These are phyloP conservation scores for Tympanuchus pallidicinctus DNA, from an alignment of 2,113 vertebrate species.

Conservation along the genomic window DNA sequence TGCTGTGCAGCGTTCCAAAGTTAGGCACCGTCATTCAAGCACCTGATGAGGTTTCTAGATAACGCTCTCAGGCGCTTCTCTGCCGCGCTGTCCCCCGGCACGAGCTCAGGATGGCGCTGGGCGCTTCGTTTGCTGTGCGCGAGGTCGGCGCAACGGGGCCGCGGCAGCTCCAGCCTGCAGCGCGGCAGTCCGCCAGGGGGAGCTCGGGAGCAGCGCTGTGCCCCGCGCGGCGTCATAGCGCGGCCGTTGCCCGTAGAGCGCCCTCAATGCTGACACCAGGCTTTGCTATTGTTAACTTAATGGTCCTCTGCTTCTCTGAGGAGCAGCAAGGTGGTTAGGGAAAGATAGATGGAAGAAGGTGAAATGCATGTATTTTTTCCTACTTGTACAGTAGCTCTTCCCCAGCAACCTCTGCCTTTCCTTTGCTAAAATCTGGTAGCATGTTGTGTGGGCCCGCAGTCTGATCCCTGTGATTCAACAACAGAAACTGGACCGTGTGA, in stretches of 20 bases:
- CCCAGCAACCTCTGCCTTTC: neutral
- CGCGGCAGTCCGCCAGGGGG: too few relatives aligned
- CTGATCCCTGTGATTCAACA: neutral
- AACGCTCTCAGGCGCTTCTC: rapidly evolving
- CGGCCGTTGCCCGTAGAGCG: too few relatives aligned
- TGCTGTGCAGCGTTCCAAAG: rapidly evolving
- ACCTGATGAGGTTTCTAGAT: rapidly evolving
- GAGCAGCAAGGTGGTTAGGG: neutral
- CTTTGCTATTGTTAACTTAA: neutral
- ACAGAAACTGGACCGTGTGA: rapidly evolving
- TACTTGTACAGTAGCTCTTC: neutral
- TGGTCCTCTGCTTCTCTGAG: neutral
- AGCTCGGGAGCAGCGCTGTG: too few relatives aligned
- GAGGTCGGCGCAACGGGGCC: too few relatives aligned
- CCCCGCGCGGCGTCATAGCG: too few relatives aligned
- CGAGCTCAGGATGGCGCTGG: rapidly evolving
- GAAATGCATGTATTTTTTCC: neutral
- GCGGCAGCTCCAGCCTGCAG: too few relatives aligned
- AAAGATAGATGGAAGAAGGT: neutral
- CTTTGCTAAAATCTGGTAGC: neutral
- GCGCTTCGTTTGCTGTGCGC: rapidly evolving
- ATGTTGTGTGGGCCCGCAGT: neutral
- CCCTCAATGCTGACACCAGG: neutral
- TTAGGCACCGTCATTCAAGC: rapidly evolving
- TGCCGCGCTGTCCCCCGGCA: rapidly evolving